Base-by-base conservation (phyloP, 2,888 invertebrate genomes). In the Eupithecia vulgata region DNA sequence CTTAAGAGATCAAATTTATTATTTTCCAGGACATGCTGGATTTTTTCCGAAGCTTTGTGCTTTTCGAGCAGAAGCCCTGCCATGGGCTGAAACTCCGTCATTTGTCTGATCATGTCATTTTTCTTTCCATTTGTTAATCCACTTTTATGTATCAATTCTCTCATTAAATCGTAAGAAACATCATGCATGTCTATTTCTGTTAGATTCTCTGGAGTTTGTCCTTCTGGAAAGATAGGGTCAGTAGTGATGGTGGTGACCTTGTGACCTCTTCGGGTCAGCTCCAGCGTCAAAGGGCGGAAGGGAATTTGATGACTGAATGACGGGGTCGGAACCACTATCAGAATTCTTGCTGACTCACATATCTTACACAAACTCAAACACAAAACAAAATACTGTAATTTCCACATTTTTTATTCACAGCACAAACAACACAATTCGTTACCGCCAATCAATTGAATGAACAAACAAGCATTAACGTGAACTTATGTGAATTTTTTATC, bases 261-360 rank as follows among this genome's bases (percentile, higher is more conserved):
- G 72, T 95, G 95, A 1, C 94, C 95, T n/a, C 91, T 84, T 65
- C 80, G 87, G 0, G 87, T 86, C n/a, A 95, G 80, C 64, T 91
- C 92, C 4, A 87, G 83, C 13, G 87, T 87, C 6, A 95, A 72
- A 1, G 88, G 83, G n/a, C 90, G 84, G 72, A 88, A 94, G 0
- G 91, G 88, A 0, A 92, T 82, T 82, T 94, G 94, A 75, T 95
- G 95, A 70, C 94, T 95, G 52, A 92, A 86, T 0, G 93, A 91
- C 0, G 94, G 89, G 4, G 83, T 80, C 0, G 94, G 88, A 65
- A 90, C 84, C 0, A 93, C 79, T 17, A 73, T 82, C 8, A 85
- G 68, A 15, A 85, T 84, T 73, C 75, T 82, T 4, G 82, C 83
- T 0, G 81, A 73, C 37, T 84, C 78, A 25, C 62, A n/a, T n/a